Evolutionary conservation across 1,140 invertebrate species (phyloP).

Genomic region (Phymorhynchus buccinoides): DNA sequence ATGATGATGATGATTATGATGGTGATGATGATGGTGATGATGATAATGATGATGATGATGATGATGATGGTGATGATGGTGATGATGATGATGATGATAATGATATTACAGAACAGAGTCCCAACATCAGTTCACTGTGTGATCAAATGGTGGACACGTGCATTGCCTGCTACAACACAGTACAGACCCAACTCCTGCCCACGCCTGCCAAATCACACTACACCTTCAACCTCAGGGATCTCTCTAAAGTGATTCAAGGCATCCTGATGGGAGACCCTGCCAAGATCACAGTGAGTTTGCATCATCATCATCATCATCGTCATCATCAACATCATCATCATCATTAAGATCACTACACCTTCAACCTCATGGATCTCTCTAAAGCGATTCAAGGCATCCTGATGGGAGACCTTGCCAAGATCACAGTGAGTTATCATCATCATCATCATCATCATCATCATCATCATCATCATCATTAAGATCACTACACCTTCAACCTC

Average conservation of each 20-base stretch:
- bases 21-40: too few relatives aligned
- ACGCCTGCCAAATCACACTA: conserved; percentile 74
- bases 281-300: conserved; percentile 64
- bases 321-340: too few relatives aligned
- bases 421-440: conserved; percentile 69
- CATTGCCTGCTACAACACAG: conserved; percentile 79
- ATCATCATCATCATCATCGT: too few relatives aligned
- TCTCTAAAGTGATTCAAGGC: conserved; percentile 75
- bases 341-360: conserved; percentile 76
- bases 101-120: conserved; percentile 54
- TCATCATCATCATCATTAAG: too few relatives aligned
- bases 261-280: conserved; percentile 71
- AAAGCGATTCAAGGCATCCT: conserved; percentile 75
- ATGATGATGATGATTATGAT: too few relatives aligned
- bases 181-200: conserved; percentile 74
- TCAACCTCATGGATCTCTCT: conserved; percentile 74
- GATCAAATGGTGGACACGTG: conserved; percentile 77
- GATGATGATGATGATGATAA: too few relatives aligned
- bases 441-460: too few relatives aligned
- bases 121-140: conserved; percentile 63
- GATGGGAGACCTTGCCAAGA: conserved; percentile 68
- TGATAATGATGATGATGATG: too few relatives aligned
- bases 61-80: too few relatives aligned
- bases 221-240: conserved; percentile 74
- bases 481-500: too few relatives aligned